Evolutionary conservation across 2,797 vertebrate species (phyloP).

Genomic region (Sciurus carolinensis): DNA sequence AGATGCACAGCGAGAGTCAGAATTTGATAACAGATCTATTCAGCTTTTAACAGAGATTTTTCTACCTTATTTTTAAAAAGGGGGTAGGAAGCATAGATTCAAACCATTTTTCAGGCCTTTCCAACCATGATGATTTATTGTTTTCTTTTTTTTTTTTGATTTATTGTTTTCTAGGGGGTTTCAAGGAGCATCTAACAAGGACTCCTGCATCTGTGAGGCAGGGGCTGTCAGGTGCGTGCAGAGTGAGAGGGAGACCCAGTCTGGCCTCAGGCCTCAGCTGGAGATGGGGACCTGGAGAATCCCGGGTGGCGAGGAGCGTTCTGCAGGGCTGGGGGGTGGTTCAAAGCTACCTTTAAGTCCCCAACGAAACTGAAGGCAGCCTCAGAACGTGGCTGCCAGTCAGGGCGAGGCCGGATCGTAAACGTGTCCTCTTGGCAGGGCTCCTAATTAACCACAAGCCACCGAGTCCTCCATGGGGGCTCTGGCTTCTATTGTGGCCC

Average conservation of each 20-base stretch:
- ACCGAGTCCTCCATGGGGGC: neutral
- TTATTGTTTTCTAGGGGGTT: neutral
- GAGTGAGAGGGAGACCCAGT: neutral
- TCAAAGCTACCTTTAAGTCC: slow-evolving; percentile 3
- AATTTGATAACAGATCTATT: neutral
- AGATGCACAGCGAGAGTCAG: slow-evolving; percentile 12
- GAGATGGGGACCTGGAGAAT: neutral
- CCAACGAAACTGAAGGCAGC: neutral
- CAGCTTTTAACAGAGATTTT: neutral
- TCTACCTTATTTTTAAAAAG: neutral
- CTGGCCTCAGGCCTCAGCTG: neutral
- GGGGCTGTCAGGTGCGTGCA: fast-evolving
- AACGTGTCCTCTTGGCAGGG: neutral
- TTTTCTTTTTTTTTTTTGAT: slow-evolving; percentile 6
- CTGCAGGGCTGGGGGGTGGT: no score
- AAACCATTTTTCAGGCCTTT: neutral
- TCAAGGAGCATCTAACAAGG: neutral
- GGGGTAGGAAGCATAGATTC: neutral
- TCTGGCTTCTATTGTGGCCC: neutral
- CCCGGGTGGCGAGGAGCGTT: no score
- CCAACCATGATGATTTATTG: neutral
- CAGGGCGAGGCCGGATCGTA: neutral
- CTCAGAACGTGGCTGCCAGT: neutral
- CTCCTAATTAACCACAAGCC: slow-evolving; percentile 80
- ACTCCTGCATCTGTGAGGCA: neutral